phyloP scores from a whole-genome alignment of 2,113 vertebrate species.

The Bagarius yarrelli region DNA sequence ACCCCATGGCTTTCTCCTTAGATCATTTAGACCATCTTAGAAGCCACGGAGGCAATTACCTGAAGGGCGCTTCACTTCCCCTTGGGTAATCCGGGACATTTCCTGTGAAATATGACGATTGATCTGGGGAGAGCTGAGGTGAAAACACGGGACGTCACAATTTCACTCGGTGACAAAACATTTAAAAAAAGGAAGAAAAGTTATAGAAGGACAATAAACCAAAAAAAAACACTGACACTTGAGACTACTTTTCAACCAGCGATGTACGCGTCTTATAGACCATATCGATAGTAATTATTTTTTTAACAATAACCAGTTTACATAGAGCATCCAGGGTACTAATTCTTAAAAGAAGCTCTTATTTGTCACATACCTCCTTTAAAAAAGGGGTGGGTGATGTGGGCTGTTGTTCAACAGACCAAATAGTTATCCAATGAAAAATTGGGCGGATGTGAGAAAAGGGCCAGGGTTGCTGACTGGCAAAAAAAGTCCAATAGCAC shows the following conservation, averaged over 20 bases:
- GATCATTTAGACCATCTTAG: constrained; percentile 36
- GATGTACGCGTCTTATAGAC: not conserved
- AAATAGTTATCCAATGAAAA: too few relatives aligned
- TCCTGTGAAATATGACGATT: constrained; percentile 32
- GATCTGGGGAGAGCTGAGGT: not conserved
- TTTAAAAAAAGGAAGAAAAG: too few relatives aligned
- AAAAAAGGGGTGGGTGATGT: too few relatives aligned
- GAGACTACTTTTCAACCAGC: not conserved
- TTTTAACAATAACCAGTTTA: not conserved
- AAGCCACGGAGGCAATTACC: constrained; percentile 40
- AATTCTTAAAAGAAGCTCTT: too few relatives aligned
- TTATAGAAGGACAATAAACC: too few relatives aligned
- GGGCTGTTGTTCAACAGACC: too few relatives aligned
- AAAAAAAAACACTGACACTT: not conserved
- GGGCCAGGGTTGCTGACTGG: too few relatives aligned
- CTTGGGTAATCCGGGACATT: constrained; percentile 20
- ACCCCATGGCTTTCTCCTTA: constrained; percentile 13
- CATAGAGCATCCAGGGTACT: not conserved
- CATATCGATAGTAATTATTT: not conserved
- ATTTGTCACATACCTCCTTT: too few relatives aligned
- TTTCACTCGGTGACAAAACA: not conserved
- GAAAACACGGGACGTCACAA: not conserved
- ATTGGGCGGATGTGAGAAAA: too few relatives aligned
- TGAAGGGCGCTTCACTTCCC: constrained; percentile 18
- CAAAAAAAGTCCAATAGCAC: too few relatives aligned